Conservation (phyloP, 2,113 vertebrate genomes). For the Melanocharis versteri region DNA sequence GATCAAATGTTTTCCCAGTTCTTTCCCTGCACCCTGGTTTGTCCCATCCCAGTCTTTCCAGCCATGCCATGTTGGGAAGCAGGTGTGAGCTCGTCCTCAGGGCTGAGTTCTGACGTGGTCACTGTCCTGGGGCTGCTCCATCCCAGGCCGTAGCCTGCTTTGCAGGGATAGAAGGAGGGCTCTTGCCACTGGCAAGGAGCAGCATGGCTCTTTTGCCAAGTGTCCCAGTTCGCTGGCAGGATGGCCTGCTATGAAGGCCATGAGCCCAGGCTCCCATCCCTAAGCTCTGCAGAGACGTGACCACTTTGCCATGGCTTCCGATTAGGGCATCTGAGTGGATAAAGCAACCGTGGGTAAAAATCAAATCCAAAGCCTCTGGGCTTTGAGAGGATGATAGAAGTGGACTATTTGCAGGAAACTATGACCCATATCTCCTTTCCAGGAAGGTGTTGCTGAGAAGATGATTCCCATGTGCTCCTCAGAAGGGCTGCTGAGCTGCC, state of each 20-base stretch:
- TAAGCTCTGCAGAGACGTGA: background rate
- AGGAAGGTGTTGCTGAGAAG: background rate
- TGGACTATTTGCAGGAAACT: background rate
- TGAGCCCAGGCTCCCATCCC: background rate
- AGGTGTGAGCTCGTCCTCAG: background rate
- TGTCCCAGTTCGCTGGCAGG: background rate
- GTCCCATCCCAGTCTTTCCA: background rate
- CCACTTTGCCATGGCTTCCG: background rate
- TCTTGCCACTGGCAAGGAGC: background rate
- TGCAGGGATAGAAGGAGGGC: background rate
- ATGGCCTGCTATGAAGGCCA: background rate
- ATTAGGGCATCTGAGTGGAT: background rate
- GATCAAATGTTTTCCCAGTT: background rate
- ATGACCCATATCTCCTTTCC: background rate
- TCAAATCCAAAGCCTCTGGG: background rate
- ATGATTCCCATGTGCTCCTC: background rate
- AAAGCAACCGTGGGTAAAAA: background rate
- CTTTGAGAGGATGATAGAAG: background rate
- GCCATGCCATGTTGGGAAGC: background rate
- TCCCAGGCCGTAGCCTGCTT: background rate
- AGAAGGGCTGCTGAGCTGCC: background rate
- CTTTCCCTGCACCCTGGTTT: background rate
- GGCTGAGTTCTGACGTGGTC: background rate
- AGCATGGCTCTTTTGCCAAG: background rate
- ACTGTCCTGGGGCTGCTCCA: background rate